Percentiles rank a stretch among this genome's conserved stretches.
phyloP scores from a whole-genome alignment of 2,888 invertebrate species.

The Pandemis heparana region DNA sequence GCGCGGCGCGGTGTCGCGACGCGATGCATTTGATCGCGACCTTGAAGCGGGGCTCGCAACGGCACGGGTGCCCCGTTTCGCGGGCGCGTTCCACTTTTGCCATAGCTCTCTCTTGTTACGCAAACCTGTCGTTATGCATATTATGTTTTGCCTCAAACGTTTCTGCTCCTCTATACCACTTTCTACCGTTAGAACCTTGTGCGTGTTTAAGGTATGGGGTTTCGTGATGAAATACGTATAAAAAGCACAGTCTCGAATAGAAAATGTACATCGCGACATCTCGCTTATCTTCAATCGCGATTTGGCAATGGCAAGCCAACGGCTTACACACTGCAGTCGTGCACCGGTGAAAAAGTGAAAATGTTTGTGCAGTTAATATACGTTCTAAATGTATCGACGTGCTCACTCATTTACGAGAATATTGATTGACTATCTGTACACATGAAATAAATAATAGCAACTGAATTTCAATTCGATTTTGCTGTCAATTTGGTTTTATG shows the following conservation, averaged over 20 bases:
- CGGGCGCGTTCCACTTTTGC: slow-evolving; percentile 81
- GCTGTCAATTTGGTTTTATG: slow-evolving; percentile 12
- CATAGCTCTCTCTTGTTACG: slow-evolving; percentile 84
- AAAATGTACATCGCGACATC: slow-evolving; percentile 18
- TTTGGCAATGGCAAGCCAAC: slow-evolving; percentile 28
- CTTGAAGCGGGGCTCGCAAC: slow-evolving; percentile 69
- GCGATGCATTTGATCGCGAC: slow-evolving; percentile 54
- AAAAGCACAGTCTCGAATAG: slow-evolving; percentile 18
- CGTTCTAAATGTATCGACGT: not conserved
- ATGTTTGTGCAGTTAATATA: slow-evolving; percentile 10
- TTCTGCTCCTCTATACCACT: slow-evolving; percentile 71
- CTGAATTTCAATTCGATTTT: not conserved
- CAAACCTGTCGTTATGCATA: slow-evolving; percentile 83
- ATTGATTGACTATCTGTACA: not conserved
- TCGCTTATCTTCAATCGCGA: slow-evolving; percentile 28
- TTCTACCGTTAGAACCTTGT: slow-evolving; percentile 69
- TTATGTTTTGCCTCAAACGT: slow-evolving; percentile 79
- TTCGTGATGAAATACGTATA: slow-evolving; percentile 28
- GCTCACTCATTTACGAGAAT: not conserved
- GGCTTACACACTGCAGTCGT: slow-evolving; percentile 12
- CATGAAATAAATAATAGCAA: not conserved
- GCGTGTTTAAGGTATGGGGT: slow-evolving; percentile 44
- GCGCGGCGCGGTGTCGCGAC: slow-evolving; percentile 1
- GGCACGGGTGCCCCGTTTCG: slow-evolving; percentile 70
- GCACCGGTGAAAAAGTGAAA: slow-evolving; percentile 31